Percentiles rank a stretch among this genome's conserved stretches.
Conservation (phyloP, 92 coral and sea anemone species). For the Zoanthus sociatus region DNA sequence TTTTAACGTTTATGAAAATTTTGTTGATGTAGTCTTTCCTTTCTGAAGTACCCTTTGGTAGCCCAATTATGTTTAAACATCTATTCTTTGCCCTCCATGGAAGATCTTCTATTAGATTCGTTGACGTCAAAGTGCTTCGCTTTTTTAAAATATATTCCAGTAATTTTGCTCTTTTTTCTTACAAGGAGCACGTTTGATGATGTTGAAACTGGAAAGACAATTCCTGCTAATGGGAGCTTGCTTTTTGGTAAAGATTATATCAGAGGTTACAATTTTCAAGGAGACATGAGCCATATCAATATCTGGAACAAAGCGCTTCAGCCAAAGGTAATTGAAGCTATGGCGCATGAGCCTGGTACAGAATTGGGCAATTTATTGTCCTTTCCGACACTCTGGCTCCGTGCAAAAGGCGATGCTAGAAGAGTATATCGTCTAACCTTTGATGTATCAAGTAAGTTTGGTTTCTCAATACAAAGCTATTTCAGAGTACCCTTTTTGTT, state of each 20-base stretch:
- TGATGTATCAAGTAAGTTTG: not conserved
- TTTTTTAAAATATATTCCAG: no score
- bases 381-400: not conserved
- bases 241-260: not conserved
- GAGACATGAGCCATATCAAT: not conserved
- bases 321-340: not conserved
- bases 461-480: not conserved
- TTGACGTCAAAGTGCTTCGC: no score
- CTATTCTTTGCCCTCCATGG: no score
- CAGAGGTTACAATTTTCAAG: not conserved
- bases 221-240: not conserved
- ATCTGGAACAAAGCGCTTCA: not conserved
- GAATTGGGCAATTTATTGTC: not conserved
- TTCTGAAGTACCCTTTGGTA: no score
- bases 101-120: no score
- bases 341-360: not conserved
- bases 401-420: not conserved
- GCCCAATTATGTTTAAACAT: no score
- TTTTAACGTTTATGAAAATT: no score
- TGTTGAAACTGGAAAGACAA: not conserved
- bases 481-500: no score
- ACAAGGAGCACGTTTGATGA: not conserved
- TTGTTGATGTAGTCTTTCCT: no score
- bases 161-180: not conserved
- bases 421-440: not conserved